Base-by-base conservation (phyloP, 2,797 vertebrate species). In the Amazona ochrocephala region DNA sequence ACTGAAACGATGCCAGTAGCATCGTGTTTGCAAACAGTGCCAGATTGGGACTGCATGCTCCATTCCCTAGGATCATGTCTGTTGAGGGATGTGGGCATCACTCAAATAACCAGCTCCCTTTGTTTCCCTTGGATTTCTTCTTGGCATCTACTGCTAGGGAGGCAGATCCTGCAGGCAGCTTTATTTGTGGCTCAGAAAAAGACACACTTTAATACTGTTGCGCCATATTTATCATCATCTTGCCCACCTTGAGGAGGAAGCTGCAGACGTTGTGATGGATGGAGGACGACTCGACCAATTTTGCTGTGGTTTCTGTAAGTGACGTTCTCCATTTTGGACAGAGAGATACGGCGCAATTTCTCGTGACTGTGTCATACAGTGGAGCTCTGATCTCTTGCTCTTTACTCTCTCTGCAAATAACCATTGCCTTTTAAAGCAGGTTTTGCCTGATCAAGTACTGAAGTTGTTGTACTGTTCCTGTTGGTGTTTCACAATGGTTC, bases 31-130 rank as follows among this genome's bases (percentile, higher is more conserved):
- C 93, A 87, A 93, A 89, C 82, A 87, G 70, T 75, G 79, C 58
- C 91, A 95, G 76, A 84, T 16, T 95, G 94, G 58, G 81, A 62
- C 73, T 91, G 82, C 89, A 78, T 65, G 87, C 76, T 89, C 73
- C 66, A 30, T 92, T 94, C 91, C 85, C 58, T 56, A 53, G 62
- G 24, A 77, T 62, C 48, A 5, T 11, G 32, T 58, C 82, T 75
- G 30, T 27, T 72, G 72, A 71, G 62, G 65, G 74, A 32, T 2
- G 13, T 41, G 53, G 16, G 15, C 53, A 83, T 62, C 76, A 82
- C 47, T 54, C 79, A 34, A 34, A 77, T 94, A 80, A 84, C 13
- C 60, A 75, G 14, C 29, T 79, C 37, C 29, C 5, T 70, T 73
- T 87, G 37, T 66, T 92, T 84, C 60, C 53, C 19, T 29, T 67